Evolutionary conservation across 2,888 invertebrate species (phyloP).

Genomic region (Cylindroiulus punctatus): DNA sequence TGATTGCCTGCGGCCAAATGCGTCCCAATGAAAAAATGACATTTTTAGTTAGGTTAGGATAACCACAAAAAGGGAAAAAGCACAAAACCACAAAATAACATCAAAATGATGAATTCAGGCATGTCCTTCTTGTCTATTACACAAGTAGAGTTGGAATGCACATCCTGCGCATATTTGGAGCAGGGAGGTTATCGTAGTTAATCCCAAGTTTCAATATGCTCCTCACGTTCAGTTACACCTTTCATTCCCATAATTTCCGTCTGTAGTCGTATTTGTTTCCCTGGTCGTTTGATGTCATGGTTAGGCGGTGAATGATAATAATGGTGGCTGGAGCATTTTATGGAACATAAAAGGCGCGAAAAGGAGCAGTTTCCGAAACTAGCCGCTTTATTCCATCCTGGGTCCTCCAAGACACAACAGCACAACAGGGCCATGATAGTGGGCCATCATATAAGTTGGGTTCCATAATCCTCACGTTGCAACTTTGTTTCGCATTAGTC

Average conservation of each 20-base stretch:
- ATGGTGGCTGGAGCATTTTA: not conserved
- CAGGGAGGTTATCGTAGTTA: too few relatives aligned
- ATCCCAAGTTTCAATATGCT: not conserved
- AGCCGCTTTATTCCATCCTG: not conserved
- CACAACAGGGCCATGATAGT: not conserved
- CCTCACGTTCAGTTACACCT: not conserved
- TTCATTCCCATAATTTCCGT: not conserved
- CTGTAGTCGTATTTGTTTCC: not conserved
- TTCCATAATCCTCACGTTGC: not conserved
- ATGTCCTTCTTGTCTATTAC: too few relatives aligned
- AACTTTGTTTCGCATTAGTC: slow-evolving; percentile 9
- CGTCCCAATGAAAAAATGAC: too few relatives aligned
- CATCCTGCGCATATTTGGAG: too few relatives aligned
- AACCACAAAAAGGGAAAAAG: too few relatives aligned
- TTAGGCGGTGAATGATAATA: not conserved
- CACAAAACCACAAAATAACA: too few relatives aligned
- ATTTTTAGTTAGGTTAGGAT: too few relatives aligned
- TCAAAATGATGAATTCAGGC: too few relatives aligned
- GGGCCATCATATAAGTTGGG: not conserved
- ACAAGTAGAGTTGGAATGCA: too few relatives aligned
- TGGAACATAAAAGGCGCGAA: not conserved
- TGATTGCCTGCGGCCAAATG: too few relatives aligned
- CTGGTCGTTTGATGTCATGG: not conserved
- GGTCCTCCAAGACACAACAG: not conserved
- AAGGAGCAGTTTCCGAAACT: not conserved